These are phyloP conservation scores for Callosobruchus maculatus DNA, from an alignment of 2,888 invertebrate species.

Conservation along the genomic window DNA sequence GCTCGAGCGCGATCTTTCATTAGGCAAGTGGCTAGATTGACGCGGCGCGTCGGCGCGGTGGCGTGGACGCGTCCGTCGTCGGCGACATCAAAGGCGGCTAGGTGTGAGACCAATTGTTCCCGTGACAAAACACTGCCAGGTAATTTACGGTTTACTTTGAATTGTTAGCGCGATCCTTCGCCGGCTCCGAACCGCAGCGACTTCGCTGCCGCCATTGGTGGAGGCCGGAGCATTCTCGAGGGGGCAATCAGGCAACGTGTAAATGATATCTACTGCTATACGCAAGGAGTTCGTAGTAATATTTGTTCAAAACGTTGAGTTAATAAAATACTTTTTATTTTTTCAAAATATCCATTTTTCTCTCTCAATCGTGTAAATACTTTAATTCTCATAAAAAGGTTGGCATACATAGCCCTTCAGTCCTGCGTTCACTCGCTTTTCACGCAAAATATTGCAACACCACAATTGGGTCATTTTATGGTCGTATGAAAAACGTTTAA, in stretches of 20 bases:
- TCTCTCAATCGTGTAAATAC: too few relatives aligned
- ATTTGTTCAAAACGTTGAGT: too few relatives aligned
- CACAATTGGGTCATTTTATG: too few relatives aligned
- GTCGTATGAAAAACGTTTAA: too few relatives aligned
- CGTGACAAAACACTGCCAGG: slow-evolving; percentile 52
- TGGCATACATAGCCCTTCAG: too few relatives aligned
- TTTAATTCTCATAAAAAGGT: too few relatives aligned
- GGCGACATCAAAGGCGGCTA: slow-evolving; percentile 49
- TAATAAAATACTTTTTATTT: too few relatives aligned
- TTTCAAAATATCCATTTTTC: too few relatives aligned
- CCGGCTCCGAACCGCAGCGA: neutral
- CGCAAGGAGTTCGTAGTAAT: too few relatives aligned
- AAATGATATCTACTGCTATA: too few relatives aligned
- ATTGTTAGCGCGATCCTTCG: slow-evolving; percentile 31
- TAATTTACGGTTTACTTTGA: slow-evolving; percentile 46
- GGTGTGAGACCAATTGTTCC: slow-evolving; percentile 54
- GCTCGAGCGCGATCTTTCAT: slow-evolving; percentile 43
- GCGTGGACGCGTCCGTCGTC: slow-evolving; percentile 11
- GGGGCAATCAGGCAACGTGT: neutral
- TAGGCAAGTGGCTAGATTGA: slow-evolving; percentile 53
- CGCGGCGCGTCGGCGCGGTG: slow-evolving; percentile 45
- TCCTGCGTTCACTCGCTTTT: too few relatives aligned
- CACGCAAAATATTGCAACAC: too few relatives aligned
- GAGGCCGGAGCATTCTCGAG: neutral
- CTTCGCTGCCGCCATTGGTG: neutral